Evolutionary conservation across 2,888 invertebrate genomes (phyloP).

Genomic region (Petrophora chlorosata): DNA sequence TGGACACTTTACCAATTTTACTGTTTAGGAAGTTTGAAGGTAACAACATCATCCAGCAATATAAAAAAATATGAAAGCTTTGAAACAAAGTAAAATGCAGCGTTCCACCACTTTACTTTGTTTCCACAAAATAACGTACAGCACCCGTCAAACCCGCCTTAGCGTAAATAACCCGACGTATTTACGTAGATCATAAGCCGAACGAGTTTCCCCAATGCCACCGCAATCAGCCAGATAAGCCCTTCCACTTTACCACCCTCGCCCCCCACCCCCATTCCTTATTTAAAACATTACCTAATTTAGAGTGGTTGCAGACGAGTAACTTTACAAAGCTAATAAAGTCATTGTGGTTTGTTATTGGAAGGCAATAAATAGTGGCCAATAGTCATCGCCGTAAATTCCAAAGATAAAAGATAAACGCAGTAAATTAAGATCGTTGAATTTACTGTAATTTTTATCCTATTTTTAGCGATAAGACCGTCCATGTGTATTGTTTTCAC

Average conservation of each 20-base stretch:
- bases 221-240: conserved; percentile 66
- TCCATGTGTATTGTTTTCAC: no score
- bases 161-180: conserved; percentile 25
- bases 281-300: conserved; percentile 59
- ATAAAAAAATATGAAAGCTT: not conserved
- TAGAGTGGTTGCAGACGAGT: conserved; percentile 16
- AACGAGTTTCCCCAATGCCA: conserved; percentile 36
- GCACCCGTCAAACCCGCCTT: conserved; percentile 18
- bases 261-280: conserved; percentile 42
- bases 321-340: no score
- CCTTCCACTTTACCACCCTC: conserved; percentile 43
- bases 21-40: no score
- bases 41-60: not conserved
- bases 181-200: conserved; percentile 29
- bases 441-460: no score
- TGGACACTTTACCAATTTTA: no score
- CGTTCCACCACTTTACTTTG: conserved; percentile 2
- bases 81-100: conserved; percentile 9
- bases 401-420: no score
- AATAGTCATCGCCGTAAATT: no score
- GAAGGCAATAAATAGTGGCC: no score
- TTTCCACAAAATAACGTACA: conserved; percentile 15
- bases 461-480: no score
- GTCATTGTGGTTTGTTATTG: no score
- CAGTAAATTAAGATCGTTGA: no score